Percentiles rank a stretch among this genome's conserved stretches.
These are phyloP conservation scores for Vollenhovia emeryi DNA, from an alignment of 1,140 invertebrate genomes.

Conservation along the genomic window DNA sequence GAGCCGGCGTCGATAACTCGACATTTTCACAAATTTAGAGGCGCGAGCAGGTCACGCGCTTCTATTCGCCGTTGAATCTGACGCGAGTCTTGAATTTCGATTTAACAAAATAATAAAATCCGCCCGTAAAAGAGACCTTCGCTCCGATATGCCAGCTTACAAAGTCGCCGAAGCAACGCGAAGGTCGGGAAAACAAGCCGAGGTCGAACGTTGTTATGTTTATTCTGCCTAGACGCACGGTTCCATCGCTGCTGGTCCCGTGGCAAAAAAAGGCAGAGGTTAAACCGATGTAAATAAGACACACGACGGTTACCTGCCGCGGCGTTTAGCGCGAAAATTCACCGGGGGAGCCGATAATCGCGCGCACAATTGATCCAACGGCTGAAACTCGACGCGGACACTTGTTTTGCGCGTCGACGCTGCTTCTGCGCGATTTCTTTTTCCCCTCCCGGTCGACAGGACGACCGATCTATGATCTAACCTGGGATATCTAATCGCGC, in stretches of 20 bases:
- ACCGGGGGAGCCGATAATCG: neutral
- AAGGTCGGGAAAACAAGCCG: conserved; percentile 23
- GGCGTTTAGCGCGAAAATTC: neutral
- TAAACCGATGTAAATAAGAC: conserved; percentile 24
- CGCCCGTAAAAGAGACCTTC: neutral
- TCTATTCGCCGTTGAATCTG: neutral
- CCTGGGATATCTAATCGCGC: conserved; percentile 30
- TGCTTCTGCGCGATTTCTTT: neutral
- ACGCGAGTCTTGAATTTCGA: neutral
- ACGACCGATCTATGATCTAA: neutral
- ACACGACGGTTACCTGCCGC: neutral
- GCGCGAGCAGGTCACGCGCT: neutral
- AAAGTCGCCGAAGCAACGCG: neutral
- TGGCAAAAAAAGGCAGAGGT: neutral
- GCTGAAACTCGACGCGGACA: neutral
- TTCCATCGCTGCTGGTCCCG: neutral
- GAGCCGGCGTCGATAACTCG: no score
- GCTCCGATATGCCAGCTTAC: neutral
- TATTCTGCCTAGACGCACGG: neutral
- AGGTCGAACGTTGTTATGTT: conserved; percentile 3
- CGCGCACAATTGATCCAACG: neutral
- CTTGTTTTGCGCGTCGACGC: neutral
- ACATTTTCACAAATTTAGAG: no score
- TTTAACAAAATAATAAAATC: neutral
- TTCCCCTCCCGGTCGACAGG: neutral